These are phyloP conservation scores for Lagopus leucura DNA, from an alignment of 2,113 vertebrate genomes.

Conservation along the genomic window DNA sequence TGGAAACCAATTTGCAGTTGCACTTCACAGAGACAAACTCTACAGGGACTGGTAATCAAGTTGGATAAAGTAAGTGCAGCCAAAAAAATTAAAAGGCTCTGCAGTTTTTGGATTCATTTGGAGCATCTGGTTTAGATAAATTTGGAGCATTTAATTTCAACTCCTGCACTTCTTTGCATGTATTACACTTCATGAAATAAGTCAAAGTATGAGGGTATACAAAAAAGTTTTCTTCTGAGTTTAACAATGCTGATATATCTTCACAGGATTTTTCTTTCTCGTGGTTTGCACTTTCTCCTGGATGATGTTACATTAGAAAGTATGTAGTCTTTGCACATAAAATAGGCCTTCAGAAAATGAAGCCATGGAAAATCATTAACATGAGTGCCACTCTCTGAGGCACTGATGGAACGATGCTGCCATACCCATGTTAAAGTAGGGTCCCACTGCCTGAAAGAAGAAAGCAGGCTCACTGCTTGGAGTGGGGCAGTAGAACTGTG, in stretches of 20 bases:
- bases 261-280: not conserved
- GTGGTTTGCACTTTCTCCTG: not conserved
- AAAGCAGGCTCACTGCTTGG: not conserved
- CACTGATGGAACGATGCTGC: not conserved
- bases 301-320: not conserved
- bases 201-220: not conserved
- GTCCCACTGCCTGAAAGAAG: not conserved
- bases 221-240: not conserved
- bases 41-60: not conserved
- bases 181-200: not conserved
- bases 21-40: not conserved
- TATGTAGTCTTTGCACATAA: not conserved
- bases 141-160: not conserved
- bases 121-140: not conserved
- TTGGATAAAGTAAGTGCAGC: not conserved
- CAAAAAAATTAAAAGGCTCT: not conserved
- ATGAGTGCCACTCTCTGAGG: not conserved
- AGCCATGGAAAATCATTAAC: not conserved
- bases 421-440: not conserved
- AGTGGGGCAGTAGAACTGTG: not conserved
- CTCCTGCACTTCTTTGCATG: not conserved
- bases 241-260: not conserved
- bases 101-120: not conserved
- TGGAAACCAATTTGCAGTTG: not conserved
- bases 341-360: not conserved